Conservation (phyloP, 2,113 vertebrate genomes). For the Forbesichthys papilliferus region DNA sequence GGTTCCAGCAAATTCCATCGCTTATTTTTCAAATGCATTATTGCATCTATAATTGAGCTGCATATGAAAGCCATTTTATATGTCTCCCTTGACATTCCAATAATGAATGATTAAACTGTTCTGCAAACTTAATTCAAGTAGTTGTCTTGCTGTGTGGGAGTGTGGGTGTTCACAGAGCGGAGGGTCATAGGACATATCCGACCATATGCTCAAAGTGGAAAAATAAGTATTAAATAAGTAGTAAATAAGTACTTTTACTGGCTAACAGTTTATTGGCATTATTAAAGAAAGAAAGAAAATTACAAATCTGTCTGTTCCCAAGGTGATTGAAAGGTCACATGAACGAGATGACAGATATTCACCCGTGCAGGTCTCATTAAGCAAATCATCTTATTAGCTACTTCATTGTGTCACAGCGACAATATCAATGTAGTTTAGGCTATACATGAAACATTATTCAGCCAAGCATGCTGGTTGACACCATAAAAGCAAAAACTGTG, state of each 20-base stretch:
- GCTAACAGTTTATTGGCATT: neutral
- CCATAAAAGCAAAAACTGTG: neutral
- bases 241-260: neutral
- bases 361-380: neutral
- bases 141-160: conserved; percentile 10
- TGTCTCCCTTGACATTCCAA: conserved; percentile 6
- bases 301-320: conserved; percentile 20
- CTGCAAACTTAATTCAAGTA: conserved; percentile 43
- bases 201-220: neutral
- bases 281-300: conserved; percentile 9
- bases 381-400: neutral
- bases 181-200: neutral
- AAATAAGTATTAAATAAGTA: neutral
- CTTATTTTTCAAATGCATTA: conserved; percentile 16
- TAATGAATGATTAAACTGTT: conserved; percentile 42
- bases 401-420: neutral
- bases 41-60: conserved; percentile 31
- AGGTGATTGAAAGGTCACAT: conserved; percentile 16
- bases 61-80: conserved; percentile 33
- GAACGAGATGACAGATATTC: conserved; percentile 11
- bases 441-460: neutral
- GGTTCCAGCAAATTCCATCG: conserved; percentile 12
- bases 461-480: neutral
- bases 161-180: neutral
- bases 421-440: neutral